Base-by-base conservation (phyloP, 2,888 invertebrate genomes). In the Pollenia labialis region DNA sequence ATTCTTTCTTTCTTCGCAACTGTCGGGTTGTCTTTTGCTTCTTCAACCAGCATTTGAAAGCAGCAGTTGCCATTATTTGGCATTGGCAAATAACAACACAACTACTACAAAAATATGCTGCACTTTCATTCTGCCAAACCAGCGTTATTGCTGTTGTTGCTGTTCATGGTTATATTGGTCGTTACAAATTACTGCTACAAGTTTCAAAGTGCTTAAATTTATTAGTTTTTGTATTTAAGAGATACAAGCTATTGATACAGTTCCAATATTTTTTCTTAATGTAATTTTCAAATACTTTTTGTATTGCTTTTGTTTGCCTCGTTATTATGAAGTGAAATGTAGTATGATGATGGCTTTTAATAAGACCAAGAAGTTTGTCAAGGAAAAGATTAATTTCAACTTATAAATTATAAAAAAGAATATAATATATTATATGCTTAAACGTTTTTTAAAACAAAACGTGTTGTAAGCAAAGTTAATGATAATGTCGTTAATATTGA, bases 231-330 rank as follows among this genome's bases (percentile, higher is more conserved):
- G 50, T 74, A 23, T 66, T 16, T 44, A 16, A 58, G 14, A 50
- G 32, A 79, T 60, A 62, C 64, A 72, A 72, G 14, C n/a, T 54
- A 46, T 72, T 72, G 72, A 72, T 81, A 60, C 23, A n/a, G 48
- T 74, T 81, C 64, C 74, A 81, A 81, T 74, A 66, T 56, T 44
- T 69, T n/a, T 7, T 16, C 32, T 56, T 48, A 32, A 50, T 58
- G 12, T 60, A 58, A 68, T 68, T 68, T 58, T 56, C 11, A 50
- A 66, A 23, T 56, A 42, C 52, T 4, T 18, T 14, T 52, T 18
- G 52, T 12, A 18, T 62, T 14, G 4, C 18, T 23, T 6, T 23
- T 42, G 42, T 18, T 18, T 52, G 52, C 7, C 16, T 18, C 46
- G n/a, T 16, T 72, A 32, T 46, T 48, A 6, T n/a, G 12, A 42